Evolutionary conservation across 1,140 invertebrate genomes (phyloP), one percentile per base, ranked within the genome.

Genomic region (Euwallacea similis): DNA sequence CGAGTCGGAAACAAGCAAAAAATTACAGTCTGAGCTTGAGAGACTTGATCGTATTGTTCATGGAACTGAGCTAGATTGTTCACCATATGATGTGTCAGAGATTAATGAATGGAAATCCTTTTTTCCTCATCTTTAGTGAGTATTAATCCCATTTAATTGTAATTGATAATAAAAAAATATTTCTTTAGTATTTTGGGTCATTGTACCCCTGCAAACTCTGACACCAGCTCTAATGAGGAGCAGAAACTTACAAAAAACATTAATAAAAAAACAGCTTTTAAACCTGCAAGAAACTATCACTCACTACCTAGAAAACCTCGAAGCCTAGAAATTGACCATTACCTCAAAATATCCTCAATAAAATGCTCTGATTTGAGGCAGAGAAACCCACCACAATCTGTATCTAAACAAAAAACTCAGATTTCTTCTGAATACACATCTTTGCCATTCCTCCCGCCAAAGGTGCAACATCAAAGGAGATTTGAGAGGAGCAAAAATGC

Each of bases 21-120:
- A 61, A 70, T 73, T 79, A 6, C 67, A 76, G 54, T 43, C 64
- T 46, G 75, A 79, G 70, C 65, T 77, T 15, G 75, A 77, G 58
- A 74, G 63, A 44, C 72, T 79, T 62, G 74, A 79, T 63, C 74
- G 64, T 46, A 56, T 76, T 59, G 69, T 79, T 66, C 58, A 71
- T 42, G 75, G 75, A 42, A 41, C 71, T 50, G 74, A 76, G 63
- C 58, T 69, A 44, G 47, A 55, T 21, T 72, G 75, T 41, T n/a
- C 55, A 50, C 33, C 73, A 53, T 77, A 77, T 65, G 74, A 79
- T 65, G 54, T 59, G 50, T 67, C 75, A 16, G 77, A 79, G 69
- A 76, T 76, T 46, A 42, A 74, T 43, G 61, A 75, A 63, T 79
- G 77, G 77, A 75, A 75, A 47, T 47, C 71, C 21, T 75, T 68